Base-by-base conservation (phyloP, 1,140 invertebrate genomes). In the Cydia fagiglandana region DNA sequence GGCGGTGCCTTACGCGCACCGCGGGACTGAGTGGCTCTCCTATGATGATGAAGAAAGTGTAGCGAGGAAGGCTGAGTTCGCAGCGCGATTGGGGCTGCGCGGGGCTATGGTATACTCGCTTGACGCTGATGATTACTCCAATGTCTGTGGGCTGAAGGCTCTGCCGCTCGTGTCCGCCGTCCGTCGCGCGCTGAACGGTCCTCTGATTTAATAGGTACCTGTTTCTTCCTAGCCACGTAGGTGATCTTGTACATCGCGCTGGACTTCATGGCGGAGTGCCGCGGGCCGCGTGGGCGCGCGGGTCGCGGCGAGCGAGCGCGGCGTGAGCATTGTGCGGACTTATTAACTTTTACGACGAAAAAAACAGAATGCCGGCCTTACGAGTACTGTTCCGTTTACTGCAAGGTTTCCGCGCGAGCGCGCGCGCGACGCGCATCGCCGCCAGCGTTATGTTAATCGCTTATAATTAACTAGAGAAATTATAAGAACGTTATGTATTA, bases 21-120 rank as follows among this genome's bases (percentile, higher is more conserved):
- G 94, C 68, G 92, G 94, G 47, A 91, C 93, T 5, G 96, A 98
- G 85, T 99, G 98, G 98, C 95, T 98, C 66, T 97, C 97, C 0
- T 99, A 96, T 88, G 98, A 99, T 79, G 95, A 97, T 86, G 89
- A 94, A 4, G 85, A 93, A 47, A 99, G 97, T 90, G 92, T 97
- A 0, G 93, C 86, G 74, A 94, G 94, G 82, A 98, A 98, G 94
- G 94, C 95, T 1, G 91, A 94, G 64, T 97, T 94, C 90, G 94
- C 96, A 0, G 94, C 94, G 81, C 89, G 93, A 0, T 91, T 94
- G 17, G 91, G 94, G 24, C 94, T 96, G 74, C 94, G 94, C 64
- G 96, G 96, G 41, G 95, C 95, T 0, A 97, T 97, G 96, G 93
- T 97, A 74, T 96, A 95, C 84, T 96, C 96, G 1, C 88, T 97